Percentiles rank a stretch among this genome's conserved stretches.
phyloP scores from a whole-genome alignment of 2,888 invertebrate genomes.

The Rhaphigaster nebulosa region DNA sequence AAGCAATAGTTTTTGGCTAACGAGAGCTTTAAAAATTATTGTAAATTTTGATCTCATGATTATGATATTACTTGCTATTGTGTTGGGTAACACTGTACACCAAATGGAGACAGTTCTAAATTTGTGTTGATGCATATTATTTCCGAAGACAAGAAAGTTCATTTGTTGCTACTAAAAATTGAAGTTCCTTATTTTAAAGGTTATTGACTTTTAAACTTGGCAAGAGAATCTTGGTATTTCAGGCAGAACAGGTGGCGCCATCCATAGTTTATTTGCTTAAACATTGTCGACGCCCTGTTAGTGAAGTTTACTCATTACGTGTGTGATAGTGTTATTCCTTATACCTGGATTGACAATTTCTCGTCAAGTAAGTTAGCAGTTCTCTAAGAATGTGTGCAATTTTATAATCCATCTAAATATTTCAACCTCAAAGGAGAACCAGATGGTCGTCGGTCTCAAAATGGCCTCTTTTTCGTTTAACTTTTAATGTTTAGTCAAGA shows the following conservation, averaged over 20 bases:
- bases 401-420: background rate
- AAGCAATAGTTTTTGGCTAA: background rate
- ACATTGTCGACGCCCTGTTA: slow-evolving; percentile 63
- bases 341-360: slow-evolving; percentile 46
- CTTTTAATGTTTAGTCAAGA: background rate
- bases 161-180: background rate
- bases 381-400: background rate
- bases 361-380: slow-evolving; percentile 40
- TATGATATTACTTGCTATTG: background rate
- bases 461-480: slow-evolving; percentile 53
- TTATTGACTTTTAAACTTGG: slow-evolving; percentile 59
- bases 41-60: background rate
- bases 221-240: slow-evolving; percentile 47
- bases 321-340: slow-evolving; percentile 50
- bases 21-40: background rate
- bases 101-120: slow-evolving; percentile 38
- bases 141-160: background rate
- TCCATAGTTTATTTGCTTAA: slow-evolving; percentile 35
- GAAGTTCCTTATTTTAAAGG: slow-evolving; percentile 39
- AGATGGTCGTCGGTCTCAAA: slow-evolving; percentile 44
- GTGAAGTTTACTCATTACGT: slow-evolving; percentile 52
- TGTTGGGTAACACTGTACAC: slow-evolving; percentile 47
- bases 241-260: slow-evolving; percentile 57
- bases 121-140: background rate
- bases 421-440: background rate